Percentiles rank a stretch among this genome's conserved stretches.
These are phyloP conservation scores for Melopsittacus undulatus DNA, from an alignment of 2,797 vertebrate genomes.

Conservation along the genomic window DNA sequence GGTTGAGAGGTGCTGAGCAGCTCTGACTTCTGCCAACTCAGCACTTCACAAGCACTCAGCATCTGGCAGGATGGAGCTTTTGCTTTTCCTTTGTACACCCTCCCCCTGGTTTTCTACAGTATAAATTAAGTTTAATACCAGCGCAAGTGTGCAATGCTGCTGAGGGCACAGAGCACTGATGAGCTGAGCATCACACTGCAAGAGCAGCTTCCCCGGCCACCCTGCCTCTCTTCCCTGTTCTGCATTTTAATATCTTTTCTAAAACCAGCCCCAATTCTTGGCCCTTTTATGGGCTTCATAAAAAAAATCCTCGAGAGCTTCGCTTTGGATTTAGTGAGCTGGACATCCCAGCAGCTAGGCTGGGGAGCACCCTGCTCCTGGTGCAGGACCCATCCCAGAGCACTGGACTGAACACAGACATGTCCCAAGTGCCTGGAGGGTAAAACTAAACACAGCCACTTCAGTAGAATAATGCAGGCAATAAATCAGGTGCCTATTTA, in stretches of 20 bases:
- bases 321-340: neutral
- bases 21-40: neutral
- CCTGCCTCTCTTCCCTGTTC: neutral
- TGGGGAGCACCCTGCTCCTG: neutral
- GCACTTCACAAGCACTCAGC: neutral
- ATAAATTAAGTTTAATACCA: conserved; percentile 15
- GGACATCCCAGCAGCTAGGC: neutral
- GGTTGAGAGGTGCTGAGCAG: conserved; percentile 19
- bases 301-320: neutral
- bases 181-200: neutral
- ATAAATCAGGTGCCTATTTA: conserved; percentile 1
- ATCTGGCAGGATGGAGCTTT: conserved; percentile 34
- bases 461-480: neutral
- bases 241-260: neutral
- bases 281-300: neutral
- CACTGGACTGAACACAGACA: neutral
- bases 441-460: neutral
- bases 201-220: neutral
- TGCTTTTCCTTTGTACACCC: neutral
- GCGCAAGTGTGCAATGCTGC: neutral
- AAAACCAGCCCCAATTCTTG: neutral
- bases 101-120: neutral
- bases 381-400: neutral
- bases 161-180: neutral
- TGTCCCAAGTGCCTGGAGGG: neutral